Evolutionary conservation across 2,888 invertebrate species (phyloP).

Genomic region (Agrochola circellaris): DNA sequence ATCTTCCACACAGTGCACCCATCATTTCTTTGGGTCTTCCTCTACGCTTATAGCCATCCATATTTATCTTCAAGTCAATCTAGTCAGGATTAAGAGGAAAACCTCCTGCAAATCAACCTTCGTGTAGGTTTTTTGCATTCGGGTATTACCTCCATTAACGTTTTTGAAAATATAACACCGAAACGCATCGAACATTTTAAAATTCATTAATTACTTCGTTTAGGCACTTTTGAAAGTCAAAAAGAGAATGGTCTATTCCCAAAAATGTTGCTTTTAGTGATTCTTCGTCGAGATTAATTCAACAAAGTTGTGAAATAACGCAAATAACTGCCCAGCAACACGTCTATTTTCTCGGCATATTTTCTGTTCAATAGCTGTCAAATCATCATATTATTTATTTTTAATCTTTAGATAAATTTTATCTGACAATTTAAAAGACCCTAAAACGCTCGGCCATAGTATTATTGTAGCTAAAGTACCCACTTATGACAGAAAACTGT

Average conservation of each 20-base stretch:
- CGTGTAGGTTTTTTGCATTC: not conserved
- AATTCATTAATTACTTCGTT: not conserved
- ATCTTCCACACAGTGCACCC: not conserved
- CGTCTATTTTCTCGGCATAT: not conserved
- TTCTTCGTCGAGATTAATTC: not conserved
- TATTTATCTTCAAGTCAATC: not conserved
- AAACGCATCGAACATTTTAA: not conserved
- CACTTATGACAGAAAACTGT: not conserved
- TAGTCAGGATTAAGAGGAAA: not conserved
- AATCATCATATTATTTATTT: no score
- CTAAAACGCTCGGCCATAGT: no score
- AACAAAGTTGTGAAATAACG: not conserved
- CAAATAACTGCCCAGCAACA: not conserved
- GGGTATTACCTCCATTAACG: not conserved
- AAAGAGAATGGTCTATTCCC: not conserved
- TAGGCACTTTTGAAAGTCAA: not conserved
- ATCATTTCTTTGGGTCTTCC: not conserved
- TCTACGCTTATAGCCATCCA: not conserved
- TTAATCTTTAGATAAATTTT: no score
- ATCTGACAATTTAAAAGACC: no score
- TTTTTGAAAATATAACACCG: not conserved
- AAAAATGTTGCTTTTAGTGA: not conserved
- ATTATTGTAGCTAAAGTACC: slow-evolving; percentile 4
- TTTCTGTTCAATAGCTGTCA: no score
- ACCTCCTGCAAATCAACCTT: not conserved